Base-by-base conservation (phyloP, 2,888 invertebrate species). In the Zhuqinia jingwanae region DNA sequence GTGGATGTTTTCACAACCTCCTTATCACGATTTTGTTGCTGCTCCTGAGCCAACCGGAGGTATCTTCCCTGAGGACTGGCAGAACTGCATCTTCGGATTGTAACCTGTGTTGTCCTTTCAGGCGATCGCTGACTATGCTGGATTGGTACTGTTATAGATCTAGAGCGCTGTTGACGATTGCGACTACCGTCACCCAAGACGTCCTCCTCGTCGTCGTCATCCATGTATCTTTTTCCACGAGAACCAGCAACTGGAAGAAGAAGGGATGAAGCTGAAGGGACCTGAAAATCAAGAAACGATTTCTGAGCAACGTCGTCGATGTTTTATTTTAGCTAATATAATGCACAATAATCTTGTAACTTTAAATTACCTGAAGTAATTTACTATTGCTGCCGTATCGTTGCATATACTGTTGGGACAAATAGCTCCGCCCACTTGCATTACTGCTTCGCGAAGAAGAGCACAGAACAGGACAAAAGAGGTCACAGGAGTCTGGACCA, bases 341-440 rank as follows among this genome's bases (percentile, higher is more conserved):
- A 45, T 60, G 17, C 30, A 27, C n/a, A 10, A 36, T 73, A 30
- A 20, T 45, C 8, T 70, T 2, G 2, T 27, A 68, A 68, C 36
- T 15, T 56, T 20, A 15, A n/a, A 2, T 10, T 88, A 88, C 87
- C 85, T 88, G 87, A n/a, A 88, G 77, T 13, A 88, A 73, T 45
- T 88, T 88, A 20, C 50, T 80, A 77, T 88, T 88, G 70, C 84
- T 85, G 17, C 87, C 87, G 70, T 88, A 88, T 65, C 80, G 80
- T 17, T 80, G 79, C 17, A 88, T 65, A 47, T 87, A 87, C 56
- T 83, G 87, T 25, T 87, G 83, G 15, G 80, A 80, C 53, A 84
- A 63, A 79, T 84, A 88, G 65, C 80, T 85, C 10, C 85, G 22
- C 0, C 76, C 84, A 30, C 87, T 88, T 15, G 87, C 84, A 60